These are phyloP conservation scores for Taeniopygia guttata DNA, from an alignment of 2,797 vertebrate genomes.

Conservation along the genomic window DNA sequence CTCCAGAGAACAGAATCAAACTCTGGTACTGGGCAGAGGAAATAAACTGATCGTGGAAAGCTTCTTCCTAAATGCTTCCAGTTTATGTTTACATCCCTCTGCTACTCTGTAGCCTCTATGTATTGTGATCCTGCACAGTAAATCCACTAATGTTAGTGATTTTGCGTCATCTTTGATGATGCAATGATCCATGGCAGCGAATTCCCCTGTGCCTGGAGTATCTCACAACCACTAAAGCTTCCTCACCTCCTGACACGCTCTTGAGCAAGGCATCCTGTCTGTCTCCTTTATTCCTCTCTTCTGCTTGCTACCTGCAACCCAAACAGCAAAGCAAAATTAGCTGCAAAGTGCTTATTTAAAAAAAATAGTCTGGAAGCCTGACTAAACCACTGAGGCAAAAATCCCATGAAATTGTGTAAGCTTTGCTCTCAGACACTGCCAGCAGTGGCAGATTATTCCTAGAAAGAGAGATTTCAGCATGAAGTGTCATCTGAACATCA, in stretches of 20 bases:
- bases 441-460: background rate
- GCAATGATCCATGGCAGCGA: background rate
- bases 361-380: background rate
- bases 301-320: conserved; percentile 21
- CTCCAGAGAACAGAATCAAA: background rate
- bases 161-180: background rate
- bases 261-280: background rate
- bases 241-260: conserved; percentile 41
- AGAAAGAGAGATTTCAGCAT: background rate
- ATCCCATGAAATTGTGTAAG: background rate
- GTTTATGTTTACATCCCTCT: background rate
- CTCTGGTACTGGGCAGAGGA: background rate
- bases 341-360: background rate
- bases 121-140: background rate
- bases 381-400: background rate
- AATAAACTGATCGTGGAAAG: background rate
- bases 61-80: background rate
- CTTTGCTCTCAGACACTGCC: background rate
- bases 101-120: background rate
- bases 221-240: background rate
- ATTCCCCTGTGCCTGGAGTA: background rate
- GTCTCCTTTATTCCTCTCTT: background rate
- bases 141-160: background rate
- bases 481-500: background rate
- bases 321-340: background rate